Conservation (phyloP, 1,140 invertebrate genomes). For the Pseudobourletiella spinata region DNA sequence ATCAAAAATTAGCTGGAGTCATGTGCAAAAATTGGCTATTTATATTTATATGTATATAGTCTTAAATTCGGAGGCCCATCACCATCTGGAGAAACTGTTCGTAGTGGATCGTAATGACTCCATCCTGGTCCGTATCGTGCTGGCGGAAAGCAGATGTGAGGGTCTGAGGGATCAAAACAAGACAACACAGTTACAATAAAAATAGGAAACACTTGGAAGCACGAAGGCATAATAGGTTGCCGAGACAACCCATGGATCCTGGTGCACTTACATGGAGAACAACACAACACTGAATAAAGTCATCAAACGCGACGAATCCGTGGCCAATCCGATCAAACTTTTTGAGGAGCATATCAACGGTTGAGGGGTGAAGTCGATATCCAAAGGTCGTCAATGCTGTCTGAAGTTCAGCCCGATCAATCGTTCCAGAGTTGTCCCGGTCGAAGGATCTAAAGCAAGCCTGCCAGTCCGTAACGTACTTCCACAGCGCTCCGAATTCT, state of each 20-base stretch:
- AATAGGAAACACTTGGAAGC: no score
- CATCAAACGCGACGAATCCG: conserved; percentile 91
- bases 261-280: conserved; percentile 62
- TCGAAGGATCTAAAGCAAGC: conserved; percentile 92
- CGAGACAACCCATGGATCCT: no score
- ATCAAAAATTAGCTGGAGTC: no score
- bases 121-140: conserved; percentile 87
- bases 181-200: no score
- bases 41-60: no score
- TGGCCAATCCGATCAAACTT: conserved; percentile 91
- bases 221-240: no score
- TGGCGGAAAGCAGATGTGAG: conserved; percentile 79
- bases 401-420: conserved; percentile 81
- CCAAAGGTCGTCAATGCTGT: conserved; percentile 86
- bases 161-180: conserved; percentile 59
- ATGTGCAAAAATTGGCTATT: no score
- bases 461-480: conserved; percentile 82
- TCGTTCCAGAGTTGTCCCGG: conserved; percentile 57
- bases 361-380: conserved; percentile 75
- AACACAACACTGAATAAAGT: conserved; percentile 95
- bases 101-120: conserved; percentile 90
- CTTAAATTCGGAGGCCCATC: conserved; percentile 79
- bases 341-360: conserved; percentile 70
- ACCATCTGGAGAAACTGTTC: conserved; percentile 96
- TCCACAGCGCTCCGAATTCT: conserved; percentile 92